phyloP scores from a whole-genome alignment of 2,888 invertebrate genomes.

The Drosophila meridionalis region DNA sequence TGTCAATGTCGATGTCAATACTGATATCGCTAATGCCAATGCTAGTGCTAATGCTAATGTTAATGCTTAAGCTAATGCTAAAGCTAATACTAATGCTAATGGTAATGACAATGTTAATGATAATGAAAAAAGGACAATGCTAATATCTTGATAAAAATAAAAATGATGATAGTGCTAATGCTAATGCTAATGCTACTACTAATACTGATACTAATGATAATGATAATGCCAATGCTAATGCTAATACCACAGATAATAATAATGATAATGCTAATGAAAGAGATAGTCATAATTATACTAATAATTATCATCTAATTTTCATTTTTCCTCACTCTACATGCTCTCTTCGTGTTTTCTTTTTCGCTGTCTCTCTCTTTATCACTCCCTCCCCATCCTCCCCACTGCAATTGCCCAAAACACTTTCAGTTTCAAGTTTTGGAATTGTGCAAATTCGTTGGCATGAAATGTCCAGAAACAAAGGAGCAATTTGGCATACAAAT shows the following conservation, averaged over 20 bases:
- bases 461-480: conserved; percentile 5
- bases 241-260: background rate
- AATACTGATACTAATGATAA: background rate
- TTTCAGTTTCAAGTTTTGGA: background rate
- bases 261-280: background rate
- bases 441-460: background rate
- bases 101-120: no score
- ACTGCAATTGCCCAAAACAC: background rate
- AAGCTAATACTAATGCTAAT: background rate
- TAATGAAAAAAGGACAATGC: background rate
- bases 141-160: background rate
- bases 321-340: no score
- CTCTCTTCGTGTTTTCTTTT: background rate
- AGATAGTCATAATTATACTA: background rate
- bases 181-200: background rate
- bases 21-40: background rate
- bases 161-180: background rate
- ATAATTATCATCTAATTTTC: no score
- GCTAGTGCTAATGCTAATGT: background rate
- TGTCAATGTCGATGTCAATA: background rate
- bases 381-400: background rate
- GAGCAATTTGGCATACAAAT: conserved; percentile 7
- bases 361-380: background rate
- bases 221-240: background rate
- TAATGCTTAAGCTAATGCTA: background rate